Conservation (phyloP, 2,113 vertebrate genomes). For the Taurulus bubalis region DNA sequence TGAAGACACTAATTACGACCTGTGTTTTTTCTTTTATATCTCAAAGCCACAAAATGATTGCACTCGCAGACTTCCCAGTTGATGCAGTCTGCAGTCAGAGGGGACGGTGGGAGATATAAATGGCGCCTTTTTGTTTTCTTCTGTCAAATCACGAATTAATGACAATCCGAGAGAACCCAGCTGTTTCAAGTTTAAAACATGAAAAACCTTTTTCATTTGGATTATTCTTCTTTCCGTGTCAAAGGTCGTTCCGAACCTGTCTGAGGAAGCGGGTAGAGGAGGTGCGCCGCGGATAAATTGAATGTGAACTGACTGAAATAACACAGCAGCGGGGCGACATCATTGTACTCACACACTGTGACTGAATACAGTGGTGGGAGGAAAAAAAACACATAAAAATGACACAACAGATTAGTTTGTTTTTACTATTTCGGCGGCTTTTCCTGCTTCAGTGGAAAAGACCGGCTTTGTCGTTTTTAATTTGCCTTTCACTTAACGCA, state of each 20-base stretch:
- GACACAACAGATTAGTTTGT: slow-evolving; percentile 26
- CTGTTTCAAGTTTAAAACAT: neutral
- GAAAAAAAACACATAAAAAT: neutral
- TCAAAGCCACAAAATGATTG: neutral
- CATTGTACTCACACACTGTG: neutral
- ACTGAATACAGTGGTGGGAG: neutral
- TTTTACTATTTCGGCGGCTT: neutral
- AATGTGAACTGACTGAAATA: slow-evolving; percentile 6
- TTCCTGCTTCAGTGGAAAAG: slow-evolving; percentile 6
- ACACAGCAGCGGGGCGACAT: neutral
- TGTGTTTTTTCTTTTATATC: neutral
- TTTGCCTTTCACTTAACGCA: slow-evolving; percentile 1
- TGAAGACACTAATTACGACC: neutral
- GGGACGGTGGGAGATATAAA: neutral
- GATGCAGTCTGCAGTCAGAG: neutral
- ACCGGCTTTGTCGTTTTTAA: slow-evolving; percentile 17
- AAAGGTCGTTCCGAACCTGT: neutral
- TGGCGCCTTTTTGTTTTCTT: neutral
- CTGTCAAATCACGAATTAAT: neutral
- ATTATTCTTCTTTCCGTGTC: neutral
- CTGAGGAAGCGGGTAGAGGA: neutral
- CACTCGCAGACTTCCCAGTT: neutral
- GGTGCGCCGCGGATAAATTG: neutral
- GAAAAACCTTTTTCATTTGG: neutral
- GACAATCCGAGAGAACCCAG: neutral